Percentiles rank a stretch among this genome's conserved stretches.
Conservation (phyloP, 2,888 invertebrate species). For the Amphipyra tragopoginis region DNA sequence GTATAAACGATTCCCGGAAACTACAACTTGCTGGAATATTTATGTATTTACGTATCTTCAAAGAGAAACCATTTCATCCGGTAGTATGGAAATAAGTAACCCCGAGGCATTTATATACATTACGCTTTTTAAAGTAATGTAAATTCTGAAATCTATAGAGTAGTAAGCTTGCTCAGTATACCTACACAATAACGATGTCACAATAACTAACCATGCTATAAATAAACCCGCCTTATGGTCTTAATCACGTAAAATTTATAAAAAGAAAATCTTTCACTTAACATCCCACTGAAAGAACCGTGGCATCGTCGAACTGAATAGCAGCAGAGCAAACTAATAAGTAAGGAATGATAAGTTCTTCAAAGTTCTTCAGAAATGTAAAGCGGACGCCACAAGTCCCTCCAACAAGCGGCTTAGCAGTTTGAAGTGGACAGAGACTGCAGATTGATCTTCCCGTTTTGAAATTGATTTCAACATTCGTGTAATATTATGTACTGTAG, state of each 20-base stretch:
- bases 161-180: too few species aligned
- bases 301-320: not conserved
- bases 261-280: slow-evolving; percentile 18
- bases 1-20: not conserved
- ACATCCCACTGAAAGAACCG: slow-evolving; percentile 4
- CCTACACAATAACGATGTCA: not conserved
- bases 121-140: not conserved
- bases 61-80: slow-evolving; percentile 24
- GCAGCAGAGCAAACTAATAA: not conserved
- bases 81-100: slow-evolving; percentile 8
- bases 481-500: not conserved
- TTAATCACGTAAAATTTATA: slow-evolving; percentile 11
- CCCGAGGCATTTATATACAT: not conserved
- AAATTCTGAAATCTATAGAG: too few species aligned
- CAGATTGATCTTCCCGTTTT: not conserved
- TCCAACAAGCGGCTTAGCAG: not conserved
- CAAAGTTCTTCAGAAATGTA: slow-evolving; percentile 13
- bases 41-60: slow-evolving; percentile 1
- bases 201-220: slow-evolving; percentile 16
- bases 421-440: slow-evolving; percentile 2
- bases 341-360: not conserved
- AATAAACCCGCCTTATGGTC: slow-evolving; percentile 31
- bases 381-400: not conserved
- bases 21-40: slow-evolving; percentile 13
- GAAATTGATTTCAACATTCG: not conserved